Evolutionary conservation across 2,797 vertebrate genomes (phyloP).

Genomic region (Molothrus ater): DNA sequence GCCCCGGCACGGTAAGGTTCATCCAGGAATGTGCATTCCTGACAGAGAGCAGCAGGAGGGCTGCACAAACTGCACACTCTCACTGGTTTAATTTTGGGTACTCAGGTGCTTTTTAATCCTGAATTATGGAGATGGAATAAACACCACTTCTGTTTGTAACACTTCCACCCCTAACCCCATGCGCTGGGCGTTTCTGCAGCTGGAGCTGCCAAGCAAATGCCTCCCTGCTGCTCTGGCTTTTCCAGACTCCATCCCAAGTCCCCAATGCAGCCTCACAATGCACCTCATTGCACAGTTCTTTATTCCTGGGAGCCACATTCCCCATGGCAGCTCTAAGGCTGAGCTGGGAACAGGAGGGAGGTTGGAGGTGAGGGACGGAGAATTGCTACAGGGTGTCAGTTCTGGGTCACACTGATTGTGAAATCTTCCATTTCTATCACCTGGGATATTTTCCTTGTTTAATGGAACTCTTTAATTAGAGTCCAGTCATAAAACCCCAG

Average conservation of each 20-base stretch:
- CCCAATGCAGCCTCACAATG: neutral
- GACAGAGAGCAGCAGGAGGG: neutral
- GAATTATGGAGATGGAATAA: neutral
- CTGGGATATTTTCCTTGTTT: neutral
- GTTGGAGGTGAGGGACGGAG: neutral
- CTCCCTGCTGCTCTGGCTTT: neutral
- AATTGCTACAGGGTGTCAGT: neutral
- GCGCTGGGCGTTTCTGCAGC: neutral
- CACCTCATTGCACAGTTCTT: neutral
- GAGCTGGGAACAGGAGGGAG: neutral
- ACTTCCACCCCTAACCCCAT: fast-evolving
- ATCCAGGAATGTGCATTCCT: neutral
- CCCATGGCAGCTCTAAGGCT: fast-evolving
- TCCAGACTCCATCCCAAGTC: neutral
- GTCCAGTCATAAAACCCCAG: neutral
- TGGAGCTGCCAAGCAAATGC: neutral
- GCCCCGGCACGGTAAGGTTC: neutral
- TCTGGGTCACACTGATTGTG: neutral
- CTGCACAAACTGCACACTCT: neutral
- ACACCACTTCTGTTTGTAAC: neutral
- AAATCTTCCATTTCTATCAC: neutral
- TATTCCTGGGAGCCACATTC: neutral
- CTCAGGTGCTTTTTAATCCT: neutral
- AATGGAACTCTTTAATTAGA: neutral
- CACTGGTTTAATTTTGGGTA: neutral